A percentile compares a stretch with the other conserved stretches of the same genome.
Evolutionary conservation across 2,888 invertebrate genomes (phyloP).

Genomic region (Lasioglossum marginatum): DNA sequence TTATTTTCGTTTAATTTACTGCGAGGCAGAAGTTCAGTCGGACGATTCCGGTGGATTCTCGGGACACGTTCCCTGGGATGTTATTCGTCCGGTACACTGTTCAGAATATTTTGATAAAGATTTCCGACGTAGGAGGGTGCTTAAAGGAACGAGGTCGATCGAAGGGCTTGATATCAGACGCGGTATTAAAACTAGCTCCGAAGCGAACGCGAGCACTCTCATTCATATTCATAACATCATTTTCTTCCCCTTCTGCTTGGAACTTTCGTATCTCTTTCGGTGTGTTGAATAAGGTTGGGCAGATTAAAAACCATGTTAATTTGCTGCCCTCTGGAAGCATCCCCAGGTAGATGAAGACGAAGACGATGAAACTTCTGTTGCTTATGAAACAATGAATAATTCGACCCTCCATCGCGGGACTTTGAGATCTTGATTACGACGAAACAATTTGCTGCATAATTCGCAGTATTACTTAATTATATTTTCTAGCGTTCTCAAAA

Average conservation of each 20-base stretch:
- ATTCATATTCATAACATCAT: conserved; percentile 59
- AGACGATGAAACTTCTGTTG: conserved; percentile 11
- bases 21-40: neutral
- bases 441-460: conserved; percentile 6
- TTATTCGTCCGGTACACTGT: neutral
- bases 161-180: conserved; percentile 17
- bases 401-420: neutral
- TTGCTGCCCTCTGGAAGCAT: neutral
- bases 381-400: neutral
- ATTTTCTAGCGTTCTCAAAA: neutral
- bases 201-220: conserved; percentile 43
- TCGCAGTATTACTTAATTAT: neutral
- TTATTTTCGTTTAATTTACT: neutral
- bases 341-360: neutral
- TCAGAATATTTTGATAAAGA: conserved; percentile 16
- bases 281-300: neutral
- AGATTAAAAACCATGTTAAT: conserved; percentile 37
- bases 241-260: conserved; percentile 1
- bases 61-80: neutral
- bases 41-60: neutral
- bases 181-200: conserved; percentile 41
- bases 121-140: conserved; percentile 27
- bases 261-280: conserved; percentile 29
- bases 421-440: neutral
- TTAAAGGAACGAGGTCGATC: conserved; percentile 17